These are phyloP conservation scores for Coregonus suidteri DNA, from an alignment of 2,797 vertebrate genomes.

Conservation along the genomic window DNA sequence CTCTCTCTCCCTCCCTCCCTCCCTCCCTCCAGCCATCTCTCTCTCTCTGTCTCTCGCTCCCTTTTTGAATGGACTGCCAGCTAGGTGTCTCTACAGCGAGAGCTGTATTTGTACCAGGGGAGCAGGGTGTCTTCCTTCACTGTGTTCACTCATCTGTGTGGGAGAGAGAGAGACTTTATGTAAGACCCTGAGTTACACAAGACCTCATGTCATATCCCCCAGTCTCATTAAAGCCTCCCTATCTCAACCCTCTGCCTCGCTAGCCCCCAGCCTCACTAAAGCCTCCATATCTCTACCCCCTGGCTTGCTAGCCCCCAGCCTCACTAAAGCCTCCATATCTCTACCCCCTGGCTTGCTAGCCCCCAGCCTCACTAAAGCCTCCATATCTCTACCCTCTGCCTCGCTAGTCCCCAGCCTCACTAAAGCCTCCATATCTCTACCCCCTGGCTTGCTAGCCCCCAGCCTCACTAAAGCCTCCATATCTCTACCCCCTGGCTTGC, in stretches of 20 bases:
- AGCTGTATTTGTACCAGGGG: not conserved
- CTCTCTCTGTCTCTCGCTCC: not conserved
- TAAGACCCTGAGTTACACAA: constrained; percentile 13
- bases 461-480: too few species aligned
- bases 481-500: too few species aligned
- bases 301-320: too few species aligned
- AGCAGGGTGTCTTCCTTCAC: constrained; percentile 1
- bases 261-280: not conserved
- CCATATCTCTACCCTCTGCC: too few species aligned
- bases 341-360: too few species aligned
- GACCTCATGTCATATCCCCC: not conserved
- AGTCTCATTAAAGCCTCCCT: not conserved
- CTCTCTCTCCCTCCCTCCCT: not conserved
- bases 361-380: too few species aligned
- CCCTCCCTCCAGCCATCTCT: not conserved
- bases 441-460: too few species aligned
- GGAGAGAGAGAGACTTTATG: constrained; percentile 8
- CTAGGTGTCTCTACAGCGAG: not conserved
- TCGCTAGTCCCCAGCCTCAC: not conserved
- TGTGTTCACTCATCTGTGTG: constrained; percentile 8
- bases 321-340: too few species aligned
- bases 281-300: too few species aligned
- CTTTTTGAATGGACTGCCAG: constrained; percentile 2
- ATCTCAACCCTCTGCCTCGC: not conserved
- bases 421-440: too few species aligned